Percentiles rank a stretch among this genome's conserved stretches.
These are phyloP conservation scores for Rhogogaster chlorosoma DNA, from an alignment of 2,888 invertebrate genomes.

Conservation along the genomic window DNA sequence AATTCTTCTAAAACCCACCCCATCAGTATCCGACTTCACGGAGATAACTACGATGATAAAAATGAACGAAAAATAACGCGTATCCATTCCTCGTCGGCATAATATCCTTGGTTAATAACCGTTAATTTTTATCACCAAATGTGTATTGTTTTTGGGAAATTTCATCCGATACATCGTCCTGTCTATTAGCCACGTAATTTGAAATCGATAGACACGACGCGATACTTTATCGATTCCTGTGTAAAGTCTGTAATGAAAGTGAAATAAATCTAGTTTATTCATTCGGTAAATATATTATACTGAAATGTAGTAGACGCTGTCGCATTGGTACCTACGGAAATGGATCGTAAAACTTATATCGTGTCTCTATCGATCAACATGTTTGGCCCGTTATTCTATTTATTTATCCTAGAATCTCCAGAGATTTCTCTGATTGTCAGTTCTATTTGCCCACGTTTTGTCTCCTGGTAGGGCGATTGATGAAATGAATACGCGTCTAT, in stretches of 20 bases:
- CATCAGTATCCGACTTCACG: neutral
- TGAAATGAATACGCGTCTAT: neutral
- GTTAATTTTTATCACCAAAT: neutral
- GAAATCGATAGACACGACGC: neutral
- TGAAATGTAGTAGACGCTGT: neutral
- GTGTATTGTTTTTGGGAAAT: neutral
- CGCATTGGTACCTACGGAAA: neutral
- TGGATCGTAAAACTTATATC: neutral
- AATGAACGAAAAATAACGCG: neutral
- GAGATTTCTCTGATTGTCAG: neutral
- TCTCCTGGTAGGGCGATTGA: neutral
- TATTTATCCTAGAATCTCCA: neutral
- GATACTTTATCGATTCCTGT: neutral
- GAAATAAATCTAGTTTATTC: neutral
- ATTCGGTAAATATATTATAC: neutral
- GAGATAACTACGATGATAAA: neutral
- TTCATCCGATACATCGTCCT: neutral
- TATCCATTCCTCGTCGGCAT: neutral
- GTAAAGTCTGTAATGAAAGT: neutral
- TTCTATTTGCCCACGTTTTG: neutral
- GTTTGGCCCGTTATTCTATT: neutral
- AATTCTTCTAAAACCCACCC: constrained; percentile 6
- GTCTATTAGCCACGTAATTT: neutral
- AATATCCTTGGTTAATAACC: neutral
- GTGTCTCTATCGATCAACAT: neutral